These are phyloP conservation scores for Urocynchramus pylzowi DNA, from an alignment of 2,113 vertebrate species.

Conservation along the genomic window DNA sequence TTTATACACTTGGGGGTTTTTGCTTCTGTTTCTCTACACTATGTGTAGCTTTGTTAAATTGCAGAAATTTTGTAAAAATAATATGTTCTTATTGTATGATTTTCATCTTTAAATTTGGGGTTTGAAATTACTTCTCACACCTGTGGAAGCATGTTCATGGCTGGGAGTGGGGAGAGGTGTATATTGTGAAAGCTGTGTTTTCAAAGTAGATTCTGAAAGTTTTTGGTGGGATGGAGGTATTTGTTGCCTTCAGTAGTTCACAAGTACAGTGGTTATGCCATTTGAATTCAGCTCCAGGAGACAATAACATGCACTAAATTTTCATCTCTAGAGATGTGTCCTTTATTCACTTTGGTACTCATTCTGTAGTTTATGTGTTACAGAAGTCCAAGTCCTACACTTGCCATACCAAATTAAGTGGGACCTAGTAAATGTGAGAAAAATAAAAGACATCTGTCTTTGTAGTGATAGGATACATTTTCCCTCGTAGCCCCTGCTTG, in stretches of 20 bases:
- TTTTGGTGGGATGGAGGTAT: neutral
- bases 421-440: neutral
- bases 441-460: neutral
- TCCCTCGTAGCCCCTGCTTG: neutral
- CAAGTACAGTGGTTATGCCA: neutral
- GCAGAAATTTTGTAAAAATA: neutral
- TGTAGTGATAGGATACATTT: neutral
- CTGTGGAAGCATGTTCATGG: neutral
- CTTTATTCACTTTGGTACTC: accelerated
- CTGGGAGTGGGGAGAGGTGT: neutral
- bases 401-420: neutral
- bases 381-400: neutral
- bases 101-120: neutral
- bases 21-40: accelerated
- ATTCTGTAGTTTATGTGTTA: neutral
- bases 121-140: neutral
- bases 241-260: neutral
- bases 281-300: neutral
- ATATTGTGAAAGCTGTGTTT: neutral
- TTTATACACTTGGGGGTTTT: neutral
- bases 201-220: neutral
- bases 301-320: neutral
- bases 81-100: neutral
- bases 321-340: neutral
- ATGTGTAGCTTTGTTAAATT: neutral